Percentiles rank a stretch among this genome's conserved stretches.
Conservation (phyloP, 2,888 invertebrate genomes). For the Myopa testacea region DNA sequence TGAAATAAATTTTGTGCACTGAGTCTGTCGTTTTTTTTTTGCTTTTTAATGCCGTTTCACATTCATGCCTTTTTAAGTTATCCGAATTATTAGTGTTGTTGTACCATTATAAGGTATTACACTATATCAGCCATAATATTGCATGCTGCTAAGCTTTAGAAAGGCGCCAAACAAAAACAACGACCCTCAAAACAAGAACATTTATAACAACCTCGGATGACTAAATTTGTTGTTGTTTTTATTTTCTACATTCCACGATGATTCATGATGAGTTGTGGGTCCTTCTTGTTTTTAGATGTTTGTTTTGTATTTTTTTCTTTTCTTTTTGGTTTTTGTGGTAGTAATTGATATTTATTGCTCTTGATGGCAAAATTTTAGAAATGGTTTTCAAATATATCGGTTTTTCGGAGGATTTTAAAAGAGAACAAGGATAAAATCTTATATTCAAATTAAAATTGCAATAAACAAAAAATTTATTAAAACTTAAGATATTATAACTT, state of each 20-base stretch:
- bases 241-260: too few relatives aligned
- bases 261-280: too few relatives aligned
- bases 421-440: neutral
- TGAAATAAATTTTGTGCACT: neutral
- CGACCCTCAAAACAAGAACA: too few relatives aligned
- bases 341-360: conserved; percentile 10
- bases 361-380: neutral
- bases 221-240: too few relatives aligned
- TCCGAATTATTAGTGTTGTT: conserved; percentile 50
- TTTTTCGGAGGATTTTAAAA: too few relatives aligned
- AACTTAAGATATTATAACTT: too few relatives aligned
- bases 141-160: conserved; percentile 7
- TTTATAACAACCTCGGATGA: too few relatives aligned
- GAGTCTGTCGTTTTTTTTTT: neutral
- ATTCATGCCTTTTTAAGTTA: conserved; percentile 34
- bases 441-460: too few relatives aligned
- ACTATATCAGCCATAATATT: conserved; percentile 48
- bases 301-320: too few relatives aligned
- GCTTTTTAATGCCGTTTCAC: conserved; percentile 39
- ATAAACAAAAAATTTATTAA: too few relatives aligned
- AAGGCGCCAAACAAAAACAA: neutral
- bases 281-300: too few relatives aligned
- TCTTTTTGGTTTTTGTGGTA: too few relatives aligned
- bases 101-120: conserved; percentile 50
- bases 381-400: neutral